Percentiles rank a stretch among this genome's conserved stretches.
Conservation (phyloP, 2,113 vertebrate species). For the Lontra canadensis region DNA sequence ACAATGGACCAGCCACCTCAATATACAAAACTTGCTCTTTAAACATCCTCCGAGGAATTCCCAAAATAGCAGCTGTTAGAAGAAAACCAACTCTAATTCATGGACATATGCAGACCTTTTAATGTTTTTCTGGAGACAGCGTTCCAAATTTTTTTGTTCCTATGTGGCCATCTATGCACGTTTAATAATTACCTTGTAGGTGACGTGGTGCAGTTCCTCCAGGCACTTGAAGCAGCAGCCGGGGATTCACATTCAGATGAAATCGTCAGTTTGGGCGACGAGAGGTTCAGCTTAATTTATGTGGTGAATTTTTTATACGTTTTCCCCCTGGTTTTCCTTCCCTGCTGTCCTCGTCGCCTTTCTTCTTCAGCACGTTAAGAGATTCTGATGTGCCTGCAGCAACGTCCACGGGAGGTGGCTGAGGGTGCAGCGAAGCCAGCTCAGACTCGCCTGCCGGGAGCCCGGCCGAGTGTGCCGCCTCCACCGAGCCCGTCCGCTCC, state of each 20-base stretch:
- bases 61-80: constrained; percentile 85
- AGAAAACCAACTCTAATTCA: constrained; percentile 86
- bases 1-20: constrained; percentile 84
- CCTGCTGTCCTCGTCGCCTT: constrained; percentile 82
- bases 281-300: constrained; percentile 84
- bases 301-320: constrained; percentile 82
- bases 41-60: constrained; percentile 84
- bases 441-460: neutral
- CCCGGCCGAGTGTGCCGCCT: constrained; percentile 10
- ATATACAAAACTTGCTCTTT: constrained; percentile 84
- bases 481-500: neutral
- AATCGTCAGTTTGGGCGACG: constrained; percentile 81
- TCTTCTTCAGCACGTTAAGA: constrained; percentile 81
- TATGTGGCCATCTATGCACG: constrained; percentile 82
- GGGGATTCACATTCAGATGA: constrained; percentile 79
- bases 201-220: constrained; percentile 80
- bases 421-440: constrained; percentile 65
- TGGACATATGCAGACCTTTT: constrained; percentile 83
- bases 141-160: constrained; percentile 78
- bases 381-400: constrained; percentile 82
- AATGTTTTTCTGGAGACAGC: constrained; percentile 83
- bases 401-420: constrained; percentile 76
- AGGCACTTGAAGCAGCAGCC: constrained; percentile 78
- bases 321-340: constrained; percentile 77
- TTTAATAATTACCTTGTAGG: constrained; percentile 84